Evolutionary conservation across 2,113 vertebrate genomes (phyloP), one percentile per base, ranked within the genome.

Genomic region (Aspidoscelis tigris): DNA sequence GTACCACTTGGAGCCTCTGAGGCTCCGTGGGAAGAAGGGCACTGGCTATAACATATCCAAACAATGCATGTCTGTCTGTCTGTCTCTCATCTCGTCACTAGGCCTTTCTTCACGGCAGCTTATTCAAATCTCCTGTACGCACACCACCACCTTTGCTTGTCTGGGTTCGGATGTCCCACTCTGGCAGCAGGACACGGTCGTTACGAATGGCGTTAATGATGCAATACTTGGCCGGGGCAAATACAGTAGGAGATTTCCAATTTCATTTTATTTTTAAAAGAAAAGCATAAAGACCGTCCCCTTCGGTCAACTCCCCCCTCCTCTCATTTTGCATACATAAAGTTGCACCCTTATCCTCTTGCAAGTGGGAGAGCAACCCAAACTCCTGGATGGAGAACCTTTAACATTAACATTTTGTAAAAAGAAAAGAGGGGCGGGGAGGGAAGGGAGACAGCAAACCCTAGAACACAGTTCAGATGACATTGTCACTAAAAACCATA

Each of bases 1-100:
- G 98, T 97, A 97, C 96, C 96, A 96, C 97, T 98, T 97, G 96
- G 97, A 98, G 97, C 96, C 97, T 96, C 96, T 97, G 96, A 97
- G 97, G 98, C 97, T 98, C 97, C 94, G 95, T 92, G 95, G 96
- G 97, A 97, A 95, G 97, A 97, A 98, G 97, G 98, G 95, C 97
- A 97, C 96, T 97, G 97, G 96, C 97, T 98, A 97, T 33, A 93
- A 96, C 96, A 96, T 96, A 95, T 96, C 95, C 96, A 96, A 95
- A 96, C 95, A 95, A 94, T 89, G 94, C 96, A 96, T 95, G 92
- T 92, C 95, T 96, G 88, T 94, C 64, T 94, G 94, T 96, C 26
- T 94, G 90, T 96, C 88, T 96, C 64, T 96, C 89, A 95, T 93
- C 96, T 96, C 24, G 95, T 95, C 96, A 96, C 96, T 97, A 96